A percentile compares a stretch with the other conserved stretches of the same genome.
These are phyloP conservation scores for Lithobates sylvaticus DNA, from an alignment of 2,797 vertebrate genomes.

Conservation along the genomic window DNA sequence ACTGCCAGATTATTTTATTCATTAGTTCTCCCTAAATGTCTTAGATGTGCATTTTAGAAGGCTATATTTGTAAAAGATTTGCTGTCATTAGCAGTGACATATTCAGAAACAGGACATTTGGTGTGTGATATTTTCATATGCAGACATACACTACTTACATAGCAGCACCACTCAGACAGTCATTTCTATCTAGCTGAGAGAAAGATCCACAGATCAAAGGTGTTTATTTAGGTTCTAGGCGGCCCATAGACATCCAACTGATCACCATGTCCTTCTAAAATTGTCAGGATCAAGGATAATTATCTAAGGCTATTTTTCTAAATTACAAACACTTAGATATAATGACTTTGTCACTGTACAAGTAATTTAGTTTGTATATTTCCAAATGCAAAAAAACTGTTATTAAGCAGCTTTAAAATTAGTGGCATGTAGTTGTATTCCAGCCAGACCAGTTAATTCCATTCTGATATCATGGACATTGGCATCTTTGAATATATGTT, in stretches of 20 bases:
- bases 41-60: too few species aligned
- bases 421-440: constrained; percentile 12
- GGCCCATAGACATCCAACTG: too few species aligned
- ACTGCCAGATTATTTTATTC: too few species aligned
- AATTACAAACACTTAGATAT: not conserved
- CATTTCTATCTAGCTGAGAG: too few species aligned
- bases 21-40: too few species aligned
- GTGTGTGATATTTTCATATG: too few species aligned
- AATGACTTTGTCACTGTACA: not conserved
- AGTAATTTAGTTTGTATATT: not conserved
- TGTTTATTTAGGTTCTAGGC: not conserved
- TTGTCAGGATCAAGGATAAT: not conserved
- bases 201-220: not conserved
- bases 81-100: too few species aligned
- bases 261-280: not conserved
- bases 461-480: constrained; percentile 39
- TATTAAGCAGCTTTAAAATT: not conserved
- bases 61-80: too few species aligned
- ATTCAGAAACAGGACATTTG: too few species aligned
- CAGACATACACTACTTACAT: too few species aligned
- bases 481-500: constrained; percentile 72
- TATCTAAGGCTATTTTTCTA: not conserved
- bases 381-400: not conserved
- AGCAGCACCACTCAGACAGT: too few species aligned
- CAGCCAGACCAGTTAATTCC: constrained; percentile 41